Base-by-base conservation (phyloP, 2,113 vertebrate genomes). In the Butastur rufipennis region DNA sequence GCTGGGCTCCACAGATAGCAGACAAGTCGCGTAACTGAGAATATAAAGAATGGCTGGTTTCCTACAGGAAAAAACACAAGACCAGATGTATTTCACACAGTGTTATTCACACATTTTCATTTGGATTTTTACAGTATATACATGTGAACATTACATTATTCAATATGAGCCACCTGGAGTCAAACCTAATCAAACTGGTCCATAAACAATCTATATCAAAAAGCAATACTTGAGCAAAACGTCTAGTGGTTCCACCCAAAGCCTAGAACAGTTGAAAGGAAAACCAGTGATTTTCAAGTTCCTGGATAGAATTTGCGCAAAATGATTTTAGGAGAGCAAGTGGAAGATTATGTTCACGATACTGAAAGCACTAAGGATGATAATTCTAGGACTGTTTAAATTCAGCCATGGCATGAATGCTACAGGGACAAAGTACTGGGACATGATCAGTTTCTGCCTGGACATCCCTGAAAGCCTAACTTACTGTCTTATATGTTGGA, bases 91-190 rank as follows among this genome's bases (percentile, higher is more conserved):
- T 98, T 98, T 98, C 98, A 98, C 98, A 98, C 98, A 98, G 97
- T 98, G 97, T 98, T 98, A 98, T 98, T 98, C 98, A 98, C 98
- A 98, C 97, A 97, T 96, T 98, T 98, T 98, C 98, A 97, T 98
- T 98, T 95, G 55, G 88, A 97, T 98, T 98, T 98, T 98, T 98
- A 98, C 98, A 98, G 97, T 98, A 98, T 98, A 97, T 98, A 98
- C 98, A 98, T 27, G 93, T 98, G 97, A 98, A 98, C 95, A 97
- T 98, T 98, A 98, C 98, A 98, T 98, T 97, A 98, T 97, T 98
- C 96, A 97, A 89, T 98, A 97, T 61, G 96, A 98, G 98, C 97
- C 97, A 97, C 94, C 96, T 97, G 96, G 96, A 98, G 97, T 96
- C 96, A 98, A 98, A 97, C 94, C 97, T 98, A 88, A 96, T 93